Percentiles rank a stretch among this genome's conserved stretches.
phyloP scores from a whole-genome alignment of 2,797 vertebrate species.

The Acropternis orthonyx region DNA sequence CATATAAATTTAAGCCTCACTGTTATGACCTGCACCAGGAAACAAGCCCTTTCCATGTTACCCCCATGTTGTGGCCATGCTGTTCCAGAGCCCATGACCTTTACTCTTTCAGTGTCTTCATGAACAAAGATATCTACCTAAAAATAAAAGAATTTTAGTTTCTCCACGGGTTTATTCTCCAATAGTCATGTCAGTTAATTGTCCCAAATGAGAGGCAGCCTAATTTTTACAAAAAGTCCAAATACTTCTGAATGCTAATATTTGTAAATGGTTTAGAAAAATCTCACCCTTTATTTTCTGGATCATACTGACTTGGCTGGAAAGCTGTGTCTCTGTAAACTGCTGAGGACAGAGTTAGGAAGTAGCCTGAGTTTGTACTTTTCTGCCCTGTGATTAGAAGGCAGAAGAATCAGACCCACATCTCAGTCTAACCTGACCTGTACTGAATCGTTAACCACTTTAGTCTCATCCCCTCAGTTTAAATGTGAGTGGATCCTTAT shows the following conservation, averaged over 20 bases:
- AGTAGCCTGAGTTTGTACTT: background rate
- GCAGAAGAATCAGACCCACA: background rate
- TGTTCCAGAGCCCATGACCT: background rate
- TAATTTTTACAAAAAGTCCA: background rate
- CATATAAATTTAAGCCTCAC: background rate
- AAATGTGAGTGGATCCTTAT: background rate
- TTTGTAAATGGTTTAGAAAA: background rate
- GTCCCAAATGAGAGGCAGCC: background rate
- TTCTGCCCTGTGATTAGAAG: background rate
- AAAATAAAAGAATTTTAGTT: background rate
- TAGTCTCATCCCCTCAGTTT: background rate
- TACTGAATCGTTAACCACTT: background rate
- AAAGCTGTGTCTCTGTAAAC: background rate
- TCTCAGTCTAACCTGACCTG: background rate
- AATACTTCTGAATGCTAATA: background rate
- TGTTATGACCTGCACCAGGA: background rate
- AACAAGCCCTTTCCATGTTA: background rate
- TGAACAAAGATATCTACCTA: background rate
- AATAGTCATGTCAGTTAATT: background rate
- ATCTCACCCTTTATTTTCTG: background rate
- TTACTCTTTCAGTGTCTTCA: background rate
- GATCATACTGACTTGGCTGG: background rate
- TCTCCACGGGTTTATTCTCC: background rate
- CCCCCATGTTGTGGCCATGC: rapidly evolving
- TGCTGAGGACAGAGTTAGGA: background rate